These are phyloP conservation scores for Neodon shergylaensis DNA, from an alignment of 2,113 vertebrate species.

Conservation along the genomic window DNA sequence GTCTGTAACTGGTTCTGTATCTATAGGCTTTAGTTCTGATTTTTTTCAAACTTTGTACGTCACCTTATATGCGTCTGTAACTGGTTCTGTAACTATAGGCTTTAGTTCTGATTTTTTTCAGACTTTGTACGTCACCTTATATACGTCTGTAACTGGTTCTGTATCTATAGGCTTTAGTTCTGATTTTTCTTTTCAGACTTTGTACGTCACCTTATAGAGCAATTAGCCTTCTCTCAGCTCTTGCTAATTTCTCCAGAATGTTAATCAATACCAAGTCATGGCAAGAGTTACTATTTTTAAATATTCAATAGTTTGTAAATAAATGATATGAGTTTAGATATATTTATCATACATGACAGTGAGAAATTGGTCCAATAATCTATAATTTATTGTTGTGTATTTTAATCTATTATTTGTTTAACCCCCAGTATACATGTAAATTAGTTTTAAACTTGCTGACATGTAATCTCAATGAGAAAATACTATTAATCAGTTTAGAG, in stretches of 20 bases:
- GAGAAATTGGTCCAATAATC: background rate
- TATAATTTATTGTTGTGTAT: background rate
- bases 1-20: background rate
- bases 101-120: too few species aligned
- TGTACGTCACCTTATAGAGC: rapidly evolving
- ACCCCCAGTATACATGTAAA: background rate
- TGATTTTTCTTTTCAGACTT: background rate
- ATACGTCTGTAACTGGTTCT: background rate
- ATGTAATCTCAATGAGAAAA: background rate
- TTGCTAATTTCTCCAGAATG: background rate
- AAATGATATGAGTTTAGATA: background rate
- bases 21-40: background rate
- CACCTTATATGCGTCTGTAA: too few species aligned
- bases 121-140: too few species aligned
- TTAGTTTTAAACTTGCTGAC: background rate
- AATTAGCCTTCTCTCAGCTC: background rate
- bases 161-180: background rate
- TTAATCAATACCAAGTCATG: background rate
- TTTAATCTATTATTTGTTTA: background rate
- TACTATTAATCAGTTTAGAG: background rate
- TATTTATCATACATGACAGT: background rate
- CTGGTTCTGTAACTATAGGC: too few species aligned
- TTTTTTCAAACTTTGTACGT: too few species aligned
- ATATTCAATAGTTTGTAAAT: background rate
- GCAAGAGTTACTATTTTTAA: background rate